Evolutionary conservation across 2,113 vertebrate genomes (phyloP), one percentile per base, ranked within the genome.

Genomic region (Pygoscelis antarcticus): DNA sequence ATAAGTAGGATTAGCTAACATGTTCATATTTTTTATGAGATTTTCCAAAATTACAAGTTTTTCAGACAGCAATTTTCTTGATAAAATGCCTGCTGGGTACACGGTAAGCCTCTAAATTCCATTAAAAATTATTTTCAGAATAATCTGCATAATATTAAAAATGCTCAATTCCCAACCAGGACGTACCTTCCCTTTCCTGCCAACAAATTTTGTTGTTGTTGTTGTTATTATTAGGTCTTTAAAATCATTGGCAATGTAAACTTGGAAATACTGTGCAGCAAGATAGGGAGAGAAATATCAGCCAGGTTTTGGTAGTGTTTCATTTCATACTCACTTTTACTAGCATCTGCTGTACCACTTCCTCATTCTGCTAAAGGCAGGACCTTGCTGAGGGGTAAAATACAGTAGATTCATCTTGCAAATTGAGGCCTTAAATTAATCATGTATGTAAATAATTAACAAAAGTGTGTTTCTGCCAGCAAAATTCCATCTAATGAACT

Each of bases 351-450:
- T 93, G 18, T 30, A 27, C 34, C 2, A 70, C 52, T 90, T 96
- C 17, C 40, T 91, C 65, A 69, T 86, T 94, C 38, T 85, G 22
- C n/a, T 55, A 71, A 66, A 71, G 29, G 21, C 34, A 74, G 64
- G 9, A 32, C 19, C 55, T 83, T 96, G 36, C 60, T 83, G 68
- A 95, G 66, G 70, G 27, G 72, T 46, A 60, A 76, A 94, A 85
- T 66, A 52, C 32, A 57, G 20, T 15, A 75, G 19, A 6, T 74
- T 74, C 17, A 9, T 49, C 17, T 78, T 74, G 54, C 44, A 88
- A 86, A 87, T 11, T 71, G 70, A 89, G 55, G 71, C 19, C 20
- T 70, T 55, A 89, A 91, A 89, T 93, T 87, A 96, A 72, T 92
- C 65, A 85, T 29, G 3, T 51, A 20, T 61, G 16, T 54, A 81